Evolutionary conservation across 2,113 vertebrate species (phyloP).

Genomic region (Phodopus roborovskii): DNA sequence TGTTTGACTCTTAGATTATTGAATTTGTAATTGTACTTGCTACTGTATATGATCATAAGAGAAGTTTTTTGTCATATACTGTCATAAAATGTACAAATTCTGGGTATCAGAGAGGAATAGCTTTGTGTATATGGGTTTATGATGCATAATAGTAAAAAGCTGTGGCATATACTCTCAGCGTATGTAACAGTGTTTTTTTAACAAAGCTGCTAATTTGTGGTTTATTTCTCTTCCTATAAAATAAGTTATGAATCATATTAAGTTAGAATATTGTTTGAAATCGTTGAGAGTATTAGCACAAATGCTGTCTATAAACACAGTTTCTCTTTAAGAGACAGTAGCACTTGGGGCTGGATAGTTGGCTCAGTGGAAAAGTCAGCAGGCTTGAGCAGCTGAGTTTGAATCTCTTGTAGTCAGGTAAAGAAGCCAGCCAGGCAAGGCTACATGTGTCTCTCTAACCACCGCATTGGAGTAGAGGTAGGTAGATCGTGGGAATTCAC

Average conservation of each 20-base stretch:
- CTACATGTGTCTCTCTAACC: neutral
- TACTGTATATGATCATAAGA: neutral
- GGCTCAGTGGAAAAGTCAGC: no score
- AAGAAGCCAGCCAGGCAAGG: neutral
- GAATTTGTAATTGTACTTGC: neutral
- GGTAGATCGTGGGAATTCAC: neutral
- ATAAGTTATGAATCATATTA: slow-evolving; percentile 13
- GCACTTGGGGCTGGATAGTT: neutral
- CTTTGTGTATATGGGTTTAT: neutral
- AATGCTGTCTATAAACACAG: neutral
- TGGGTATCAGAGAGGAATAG: neutral
- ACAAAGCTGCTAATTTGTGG: neutral
- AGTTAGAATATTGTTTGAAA: slow-evolving; percentile 28
- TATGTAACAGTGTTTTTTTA: no score
- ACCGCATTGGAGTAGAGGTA: neutral
- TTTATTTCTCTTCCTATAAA: slow-evolving; percentile 39
- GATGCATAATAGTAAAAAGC: neutral
- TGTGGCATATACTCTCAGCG: neutral
- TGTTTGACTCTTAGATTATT: neutral
- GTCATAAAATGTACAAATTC: neutral
- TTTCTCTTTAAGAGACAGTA: neutral
- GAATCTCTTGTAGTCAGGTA: neutral
- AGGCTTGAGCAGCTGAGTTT: neutral
- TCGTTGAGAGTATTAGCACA: slow-evolving; percentile 11
- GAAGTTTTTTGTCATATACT: neutral